Evolutionary conservation across 2,797 vertebrate species (phyloP).

Genomic region (Scolopax bukidnonensis): DNA sequence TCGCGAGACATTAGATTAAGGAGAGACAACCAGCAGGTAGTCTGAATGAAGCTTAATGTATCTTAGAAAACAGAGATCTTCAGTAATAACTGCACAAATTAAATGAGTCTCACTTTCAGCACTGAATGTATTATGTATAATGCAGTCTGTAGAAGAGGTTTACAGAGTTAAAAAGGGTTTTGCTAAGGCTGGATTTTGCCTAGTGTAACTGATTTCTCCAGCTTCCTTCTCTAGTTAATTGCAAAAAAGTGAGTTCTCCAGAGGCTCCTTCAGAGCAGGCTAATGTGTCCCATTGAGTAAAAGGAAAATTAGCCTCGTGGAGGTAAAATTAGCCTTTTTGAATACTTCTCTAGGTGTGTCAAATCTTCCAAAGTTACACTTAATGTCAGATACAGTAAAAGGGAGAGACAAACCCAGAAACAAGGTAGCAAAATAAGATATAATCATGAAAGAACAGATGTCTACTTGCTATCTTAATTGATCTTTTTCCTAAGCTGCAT

Average conservation of each 20-base stretch:
- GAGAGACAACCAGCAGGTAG: not conserved
- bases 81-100: slow-evolving; percentile 2
- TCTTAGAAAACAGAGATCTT: not conserved
- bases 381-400: not conserved
- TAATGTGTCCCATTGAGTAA: not conserved
- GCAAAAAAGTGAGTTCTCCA: not conserved
- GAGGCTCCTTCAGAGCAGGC: not conserved
- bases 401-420: not conserved
- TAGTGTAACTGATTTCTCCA: not conserved
- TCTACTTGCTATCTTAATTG: not conserved
- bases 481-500: not conserved
- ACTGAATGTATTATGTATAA: not conserved
- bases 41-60: slow-evolving; percentile 9
- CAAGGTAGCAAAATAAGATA: not conserved
- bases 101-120: not conserved
- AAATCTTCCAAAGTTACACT: not conserved
- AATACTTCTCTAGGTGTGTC: not conserved
- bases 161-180: slow-evolving; percentile 18
- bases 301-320: not conserved
- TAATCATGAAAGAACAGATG: not conserved
- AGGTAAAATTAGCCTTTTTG: not conserved
- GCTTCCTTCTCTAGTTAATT: not conserved
- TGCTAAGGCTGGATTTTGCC: not conserved
- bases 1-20: not conserved
- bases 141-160: not conserved